Percentiles rank a stretch among this genome's conserved stretches.
phyloP scores from a whole-genome alignment of 2,888 invertebrate genomes.

The Eristalinus sepulchralis region DNA sequence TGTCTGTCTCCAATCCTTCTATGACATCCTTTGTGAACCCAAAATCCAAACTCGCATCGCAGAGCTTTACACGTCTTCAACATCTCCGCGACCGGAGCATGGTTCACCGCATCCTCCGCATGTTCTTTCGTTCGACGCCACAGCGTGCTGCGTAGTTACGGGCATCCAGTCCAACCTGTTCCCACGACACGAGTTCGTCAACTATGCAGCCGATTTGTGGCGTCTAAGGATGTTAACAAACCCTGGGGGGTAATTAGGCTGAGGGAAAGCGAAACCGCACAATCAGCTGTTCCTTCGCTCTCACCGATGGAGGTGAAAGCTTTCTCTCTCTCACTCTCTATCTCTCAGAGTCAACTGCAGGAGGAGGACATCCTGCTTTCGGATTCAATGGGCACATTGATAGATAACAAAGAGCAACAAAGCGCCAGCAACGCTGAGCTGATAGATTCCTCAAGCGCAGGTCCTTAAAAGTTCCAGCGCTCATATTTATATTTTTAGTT shows the following conservation, averaged over 20 bases:
- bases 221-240: slow-evolving; percentile 53
- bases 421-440: slow-evolving; percentile 18
- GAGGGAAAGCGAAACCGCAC: slow-evolving; percentile 5
- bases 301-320: slow-evolving; percentile 35
- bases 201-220: slow-evolving; percentile 68
- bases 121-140: slow-evolving; percentile 6
- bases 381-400: slow-evolving; percentile 41
- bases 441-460: slow-evolving; percentile 53
- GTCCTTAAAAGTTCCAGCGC: slow-evolving; percentile 43
- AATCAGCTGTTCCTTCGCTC: slow-evolving; percentile 57
- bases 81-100: background rate
- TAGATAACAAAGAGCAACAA: slow-evolving; percentile 45
- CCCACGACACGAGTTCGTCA: slow-evolving; percentile 43
- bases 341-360: slow-evolving; percentile 33
- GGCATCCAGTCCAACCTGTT: slow-evolving; percentile 34
- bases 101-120: slow-evolving; percentile 11
- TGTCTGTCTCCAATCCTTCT: slow-evolving; percentile 5
- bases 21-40: slow-evolving; percentile 24
- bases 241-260: slow-evolving; percentile 54
- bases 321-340: slow-evolving; percentile 6
- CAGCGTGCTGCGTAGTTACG: background rate
- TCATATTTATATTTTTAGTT: slow-evolving; percentile 30
- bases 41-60: slow-evolving; percentile 40
- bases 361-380: slow-evolving; percentile 17
- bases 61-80: slow-evolving; percentile 42